Evolutionary conservation across 2,888 invertebrate species (phyloP).

Genomic region (Mongoloraphidia duomilia): DNA sequence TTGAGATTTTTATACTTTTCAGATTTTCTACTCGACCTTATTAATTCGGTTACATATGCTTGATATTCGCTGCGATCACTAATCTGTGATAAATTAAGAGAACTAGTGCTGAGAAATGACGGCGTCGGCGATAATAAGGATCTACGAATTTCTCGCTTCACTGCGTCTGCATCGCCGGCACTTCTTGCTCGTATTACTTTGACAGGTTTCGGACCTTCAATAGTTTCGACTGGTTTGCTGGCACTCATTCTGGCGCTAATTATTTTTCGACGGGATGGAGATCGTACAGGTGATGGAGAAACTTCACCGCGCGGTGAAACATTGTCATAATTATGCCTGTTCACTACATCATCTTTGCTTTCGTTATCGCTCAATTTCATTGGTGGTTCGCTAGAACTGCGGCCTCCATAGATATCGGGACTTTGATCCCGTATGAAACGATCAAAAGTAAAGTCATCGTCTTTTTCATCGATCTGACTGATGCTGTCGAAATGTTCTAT

Average conservation of each 20-base stretch:
- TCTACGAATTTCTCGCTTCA: conserved; percentile 10
- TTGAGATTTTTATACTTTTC: conserved; percentile 73
- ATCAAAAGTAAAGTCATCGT: conserved; percentile 20
- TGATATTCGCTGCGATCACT: conserved; percentile 47
- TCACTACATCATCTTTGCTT: background rate
- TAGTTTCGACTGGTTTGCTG: conserved; percentile 25
- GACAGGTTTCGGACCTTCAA: conserved; percentile 24
- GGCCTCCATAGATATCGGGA: conserved; percentile 31
- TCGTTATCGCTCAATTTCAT: conserved; percentile 27
- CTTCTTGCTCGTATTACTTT: conserved; percentile 46
- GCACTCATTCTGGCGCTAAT: conserved; percentile 34
- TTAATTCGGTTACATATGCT: conserved; percentile 48
- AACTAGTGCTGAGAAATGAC: conserved; percentile 30
- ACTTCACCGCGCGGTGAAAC: conserved; percentile 20
- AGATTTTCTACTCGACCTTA: conserved; percentile 52
- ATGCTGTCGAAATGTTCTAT: conserved; percentile 26
- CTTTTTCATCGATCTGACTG: conserved; percentile 24
- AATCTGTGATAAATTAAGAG: conserved; percentile 27
- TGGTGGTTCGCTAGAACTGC: conserved; percentile 52
- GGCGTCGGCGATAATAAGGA: conserved; percentile 14
- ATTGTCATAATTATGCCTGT: conserved; percentile 8
- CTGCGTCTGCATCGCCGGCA: conserved; percentile 44
- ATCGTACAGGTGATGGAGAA: conserved; percentile 45
- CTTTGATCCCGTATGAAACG: conserved; percentile 23
- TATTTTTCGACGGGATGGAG: conserved; percentile 52